A percentile compares a stretch with the other conserved stretches of the same genome.
phyloP scores from a whole-genome alignment of 1,140 invertebrate genomes.

The Hypothenemus hampei region DNA sequence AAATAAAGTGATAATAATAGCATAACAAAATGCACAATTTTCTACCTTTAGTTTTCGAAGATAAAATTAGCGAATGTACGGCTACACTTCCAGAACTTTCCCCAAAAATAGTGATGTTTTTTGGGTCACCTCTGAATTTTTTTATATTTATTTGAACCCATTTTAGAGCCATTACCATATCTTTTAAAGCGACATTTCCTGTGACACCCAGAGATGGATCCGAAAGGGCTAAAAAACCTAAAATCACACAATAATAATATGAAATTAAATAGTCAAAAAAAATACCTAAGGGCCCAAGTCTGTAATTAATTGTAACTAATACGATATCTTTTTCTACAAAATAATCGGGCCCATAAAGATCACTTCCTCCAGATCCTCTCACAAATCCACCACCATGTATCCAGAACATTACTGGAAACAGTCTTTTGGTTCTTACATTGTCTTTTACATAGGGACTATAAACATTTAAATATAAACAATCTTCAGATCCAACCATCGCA shows the following conservation, averaged over 20 bases:
- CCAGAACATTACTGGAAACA: slow-evolving; percentile 24
- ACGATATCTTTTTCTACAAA: slow-evolving; percentile 54
- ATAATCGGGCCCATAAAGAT: slow-evolving; percentile 55
- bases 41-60: slow-evolving; percentile 30
- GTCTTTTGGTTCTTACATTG: slow-evolving; percentile 49
- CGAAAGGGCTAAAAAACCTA: slow-evolving; percentile 36
- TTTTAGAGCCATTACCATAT: slow-evolving; percentile 52
- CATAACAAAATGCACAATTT: background rate
- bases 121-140: slow-evolving; percentile 48
- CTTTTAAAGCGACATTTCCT: slow-evolving; percentile 60
- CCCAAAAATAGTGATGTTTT: slow-evolving; percentile 46
- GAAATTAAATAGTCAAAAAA: too few relatives aligned
- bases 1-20: slow-evolving; percentile 1
- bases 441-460: slow-evolving; percentile 56
- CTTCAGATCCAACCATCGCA: slow-evolving; percentile 50
- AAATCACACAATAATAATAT: background rate
- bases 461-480: slow-evolving; percentile 80
- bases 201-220: slow-evolving; percentile 44
- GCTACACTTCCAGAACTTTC: slow-evolving; percentile 48
- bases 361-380: slow-evolving; percentile 43
- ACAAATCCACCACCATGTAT: slow-evolving; percentile 26
- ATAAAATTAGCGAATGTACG: slow-evolving; percentile 29
- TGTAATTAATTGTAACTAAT: slow-evolving; percentile 49
- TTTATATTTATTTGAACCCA: slow-evolving; percentile 54
- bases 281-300: slow-evolving; percentile 46